A percentile compares a stretch with the other conserved stretches of the same genome.
These are phyloP conservation scores for Coenonympha arcania DNA, from an alignment of 2,888 invertebrate species.

Conservation along the genomic window DNA sequence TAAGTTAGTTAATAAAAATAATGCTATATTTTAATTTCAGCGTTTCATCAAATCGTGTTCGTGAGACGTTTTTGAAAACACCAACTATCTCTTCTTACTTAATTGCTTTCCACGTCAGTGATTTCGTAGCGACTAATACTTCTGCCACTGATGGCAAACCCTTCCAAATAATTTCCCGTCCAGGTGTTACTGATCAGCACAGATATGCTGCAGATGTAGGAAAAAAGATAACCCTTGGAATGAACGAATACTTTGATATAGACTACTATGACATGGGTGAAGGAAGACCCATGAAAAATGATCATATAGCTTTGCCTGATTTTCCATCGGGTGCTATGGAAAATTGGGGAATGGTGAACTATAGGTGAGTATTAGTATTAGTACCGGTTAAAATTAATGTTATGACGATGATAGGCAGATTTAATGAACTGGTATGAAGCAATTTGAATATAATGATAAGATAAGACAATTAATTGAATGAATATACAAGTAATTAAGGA, in stretches of 20 bases:
- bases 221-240: conserved; percentile 56
- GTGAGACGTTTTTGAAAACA: conserved; percentile 71
- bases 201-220: conserved; percentile 65
- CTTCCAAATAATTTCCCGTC: conserved; percentile 59
- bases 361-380: conserved; percentile 70
- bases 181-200: conserved; percentile 52
- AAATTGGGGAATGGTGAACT: conserved; percentile 89
- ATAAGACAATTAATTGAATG: background rate
- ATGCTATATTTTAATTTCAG: no score
- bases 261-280: conserved; percentile 73
- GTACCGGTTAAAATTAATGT: no score
- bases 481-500: no score
- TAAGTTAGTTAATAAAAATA: background rate
- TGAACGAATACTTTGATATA: conserved; percentile 75
- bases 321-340: conserved; percentile 88
- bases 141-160: conserved; percentile 44
- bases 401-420: background rate
- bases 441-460: conserved; percentile 1
- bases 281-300: conserved; percentile 68
- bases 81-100: conserved; percentile 86
- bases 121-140: conserved; percentile 69
- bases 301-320: conserved; percentile 85
- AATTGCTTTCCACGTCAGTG: conserved; percentile 88
- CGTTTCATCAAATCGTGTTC: conserved; percentile 35
- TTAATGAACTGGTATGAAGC: background rate